Percentiles rank a stretch among this genome's conserved stretches.
These are phyloP conservation scores for Centrocercus urophasianus DNA, from an alignment of 2,113 vertebrate genomes.

Conservation along the genomic window DNA sequence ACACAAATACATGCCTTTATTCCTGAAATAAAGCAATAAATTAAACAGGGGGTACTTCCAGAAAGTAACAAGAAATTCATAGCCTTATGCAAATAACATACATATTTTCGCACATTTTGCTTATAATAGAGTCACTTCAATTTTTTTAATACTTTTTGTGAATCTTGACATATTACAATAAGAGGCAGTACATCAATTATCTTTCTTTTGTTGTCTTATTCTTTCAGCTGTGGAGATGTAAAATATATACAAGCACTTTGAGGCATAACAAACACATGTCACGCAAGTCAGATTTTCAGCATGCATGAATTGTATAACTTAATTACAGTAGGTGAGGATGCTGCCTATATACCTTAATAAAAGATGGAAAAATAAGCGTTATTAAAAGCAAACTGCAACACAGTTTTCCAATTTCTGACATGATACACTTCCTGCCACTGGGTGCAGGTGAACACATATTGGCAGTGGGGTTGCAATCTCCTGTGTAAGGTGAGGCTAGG, in stretches of 20 bases:
- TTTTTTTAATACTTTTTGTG: neutral
- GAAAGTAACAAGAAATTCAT: neutral
- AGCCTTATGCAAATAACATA: neutral
- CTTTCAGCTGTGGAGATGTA: neutral
- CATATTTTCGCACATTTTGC: neutral
- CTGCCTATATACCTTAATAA: neutral
- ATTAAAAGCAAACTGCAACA: neutral
- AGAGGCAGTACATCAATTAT: neutral
- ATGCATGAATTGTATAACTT: fast-evolving
- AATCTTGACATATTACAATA: neutral
- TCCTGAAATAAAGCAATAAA: neutral
- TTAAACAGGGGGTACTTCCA: neutral
- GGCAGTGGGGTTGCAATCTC: fast-evolving
- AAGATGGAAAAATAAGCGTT: neutral
- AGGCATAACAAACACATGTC: neutral
- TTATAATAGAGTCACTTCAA: neutral
- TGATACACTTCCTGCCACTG: fast-evolving
- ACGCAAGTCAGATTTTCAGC: fast-evolving
- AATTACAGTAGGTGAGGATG: neutral
- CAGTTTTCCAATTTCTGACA: neutral
- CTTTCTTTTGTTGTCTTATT: neutral
- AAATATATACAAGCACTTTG: neutral
- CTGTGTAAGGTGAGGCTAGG: neutral
- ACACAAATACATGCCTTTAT: neutral
- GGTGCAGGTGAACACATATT: fast-evolving